Base-by-base conservation (phyloP, 2,797 vertebrate species). In the Argyrosomus regius region DNA sequence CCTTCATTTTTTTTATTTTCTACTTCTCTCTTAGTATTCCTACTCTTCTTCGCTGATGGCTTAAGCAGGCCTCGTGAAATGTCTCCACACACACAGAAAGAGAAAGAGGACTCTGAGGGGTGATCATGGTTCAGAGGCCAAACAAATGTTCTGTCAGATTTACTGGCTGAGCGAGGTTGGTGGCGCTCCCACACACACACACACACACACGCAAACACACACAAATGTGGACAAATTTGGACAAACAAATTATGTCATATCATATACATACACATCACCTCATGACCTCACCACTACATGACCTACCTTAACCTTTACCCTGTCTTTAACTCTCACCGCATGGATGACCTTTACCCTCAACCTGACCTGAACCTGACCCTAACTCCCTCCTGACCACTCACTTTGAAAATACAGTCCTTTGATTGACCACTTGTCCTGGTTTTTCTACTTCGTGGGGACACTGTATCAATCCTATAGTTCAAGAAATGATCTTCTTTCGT, bases 121-220 rank as follows among this genome's bases (percentile, higher is more conserved):
- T 84, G 69, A 82, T 82, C 88, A 70, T 75, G 90, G 95, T 95
- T 96, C 96, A 96, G 94, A 95, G 95, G 94, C 94, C 96, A 96
- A 96, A 96, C 94, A 94, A 94, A 96, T 96, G 95, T 95, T 96
- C 94, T 96, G 95, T 95, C 96, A 96, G 95, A 96, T 94, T 95
- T 96, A 96, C 93, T 91, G 93, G 92, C 85, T 80, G 87, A 93
- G 88, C 94, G 85, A 86, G 93, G 92, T 95, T 94, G 94, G 95
- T 95, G 94, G 83, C 35, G 13, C 75, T 12, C 80, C 3, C 66
- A 16, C 78, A 52, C 81, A 41, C 67, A 68, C 62, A 72, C 75
- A 48, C 70, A 61, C 63, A 56, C 43, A 46, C 76, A 67, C 69
- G 49, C 54, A 64, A 60, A 26, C 65, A 54, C 72, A 65, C 57